Conservation (phyloP, 2,888 invertebrate genomes). For the Seira musarum region DNA sequence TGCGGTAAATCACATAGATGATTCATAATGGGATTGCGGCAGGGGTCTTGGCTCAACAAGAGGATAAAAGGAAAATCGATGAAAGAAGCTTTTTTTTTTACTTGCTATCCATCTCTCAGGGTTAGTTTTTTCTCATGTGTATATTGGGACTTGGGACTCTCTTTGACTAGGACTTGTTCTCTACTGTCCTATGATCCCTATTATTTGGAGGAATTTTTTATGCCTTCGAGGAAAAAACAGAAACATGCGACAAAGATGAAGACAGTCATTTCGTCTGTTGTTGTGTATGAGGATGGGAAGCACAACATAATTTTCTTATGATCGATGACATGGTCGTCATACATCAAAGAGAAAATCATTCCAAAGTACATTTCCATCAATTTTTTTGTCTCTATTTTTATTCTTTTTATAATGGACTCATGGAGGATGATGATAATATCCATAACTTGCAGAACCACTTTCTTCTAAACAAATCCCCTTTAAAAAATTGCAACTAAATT, state of each 20-base stretch:
- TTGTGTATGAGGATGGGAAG: conserved; percentile 18
- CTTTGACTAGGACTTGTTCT: not conserved
- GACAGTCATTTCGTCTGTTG: no score
- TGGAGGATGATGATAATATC: conserved; percentile 1
- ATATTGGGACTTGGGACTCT: not conserved
- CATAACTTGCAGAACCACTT: conserved; percentile 32
- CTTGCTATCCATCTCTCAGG: not conserved
- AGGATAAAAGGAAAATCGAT: conserved; percentile 26
- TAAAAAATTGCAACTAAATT: no score
- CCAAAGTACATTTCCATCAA: not conserved
- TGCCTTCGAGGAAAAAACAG: not conserved
- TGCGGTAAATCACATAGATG: conserved; percentile 42
- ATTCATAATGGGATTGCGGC: conserved; percentile 43
- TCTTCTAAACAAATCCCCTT: not conserved
- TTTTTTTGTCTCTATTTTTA: no score
- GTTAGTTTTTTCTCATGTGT: conserved; percentile 1
- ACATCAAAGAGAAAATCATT: not conserved
- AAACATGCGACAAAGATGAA: conserved; percentile 1
- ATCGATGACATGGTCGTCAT: conserved; percentile 18
- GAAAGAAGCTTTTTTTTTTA: conserved; percentile 18
- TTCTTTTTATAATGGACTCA: not conserved
- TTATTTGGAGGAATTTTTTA: not conserved
- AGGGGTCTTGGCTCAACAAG: conserved; percentile 2
- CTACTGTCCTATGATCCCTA: not conserved
- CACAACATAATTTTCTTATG: conserved; percentile 4